Conservation (phyloP, 2,113 vertebrate species). For the Gymnorhina tibicen region DNA sequence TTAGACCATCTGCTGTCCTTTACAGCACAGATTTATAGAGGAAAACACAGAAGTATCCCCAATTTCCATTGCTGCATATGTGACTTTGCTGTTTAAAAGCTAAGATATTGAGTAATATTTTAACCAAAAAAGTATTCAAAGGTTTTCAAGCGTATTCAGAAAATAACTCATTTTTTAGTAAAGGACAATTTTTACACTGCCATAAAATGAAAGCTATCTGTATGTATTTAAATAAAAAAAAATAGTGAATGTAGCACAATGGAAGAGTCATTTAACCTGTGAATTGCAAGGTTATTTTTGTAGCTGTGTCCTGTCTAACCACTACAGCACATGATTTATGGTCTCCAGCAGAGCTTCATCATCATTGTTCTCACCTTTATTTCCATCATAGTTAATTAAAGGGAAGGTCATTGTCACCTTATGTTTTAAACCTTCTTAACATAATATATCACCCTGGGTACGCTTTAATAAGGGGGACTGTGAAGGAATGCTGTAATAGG, state of each 20-base stretch:
- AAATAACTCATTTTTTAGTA: background rate
- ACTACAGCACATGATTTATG: constrained; percentile 88
- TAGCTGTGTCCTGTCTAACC: constrained; percentile 74
- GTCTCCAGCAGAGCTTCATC: constrained; percentile 85
- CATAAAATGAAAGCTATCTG: background rate
- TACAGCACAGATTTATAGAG: background rate
- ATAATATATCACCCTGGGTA: constrained; percentile 92
- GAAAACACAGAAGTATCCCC: background rate
- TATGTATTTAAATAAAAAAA: constrained; percentile 14
- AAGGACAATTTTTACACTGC: background rate
- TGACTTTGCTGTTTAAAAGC: background rate
- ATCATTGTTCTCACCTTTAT: constrained; percentile 94
- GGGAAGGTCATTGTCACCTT: constrained; percentile 98
- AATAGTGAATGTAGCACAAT: background rate
- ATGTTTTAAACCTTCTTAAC: constrained; percentile 90
- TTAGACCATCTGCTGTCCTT: background rate
- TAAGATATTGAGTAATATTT: background rate
- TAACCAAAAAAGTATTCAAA: background rate
- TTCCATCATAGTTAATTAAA: constrained; percentile 99
- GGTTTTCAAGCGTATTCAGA: background rate
- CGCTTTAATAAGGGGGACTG: constrained; percentile 82
- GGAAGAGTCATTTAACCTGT: constrained; percentile 82
- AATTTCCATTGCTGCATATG: background rate
- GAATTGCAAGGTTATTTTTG: constrained; percentile 92
- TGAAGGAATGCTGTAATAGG: constrained; percentile 81